Percentiles rank a stretch among this genome's conserved stretches.
These are phyloP conservation scores for Phaethornis superciliosus DNA, from an alignment of 2,113 vertebrate species.

Conservation along the genomic window DNA sequence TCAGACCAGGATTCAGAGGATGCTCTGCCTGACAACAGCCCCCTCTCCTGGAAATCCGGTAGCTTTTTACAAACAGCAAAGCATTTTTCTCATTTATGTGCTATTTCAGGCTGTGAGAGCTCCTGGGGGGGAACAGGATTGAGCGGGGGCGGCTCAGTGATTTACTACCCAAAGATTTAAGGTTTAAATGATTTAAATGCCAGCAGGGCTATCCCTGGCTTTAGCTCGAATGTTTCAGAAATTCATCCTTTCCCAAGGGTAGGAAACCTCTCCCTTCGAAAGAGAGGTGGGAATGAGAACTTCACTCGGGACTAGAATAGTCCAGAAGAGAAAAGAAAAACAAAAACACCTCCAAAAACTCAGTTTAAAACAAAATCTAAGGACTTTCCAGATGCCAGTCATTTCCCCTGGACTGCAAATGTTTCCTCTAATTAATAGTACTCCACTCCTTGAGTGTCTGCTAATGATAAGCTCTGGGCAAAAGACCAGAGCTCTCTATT, in stretches of 20 bases:
- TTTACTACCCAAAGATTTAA: background rate
- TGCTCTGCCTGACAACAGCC: background rate
- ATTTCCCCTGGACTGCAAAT: background rate
- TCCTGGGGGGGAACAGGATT: background rate
- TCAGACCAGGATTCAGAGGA: background rate
- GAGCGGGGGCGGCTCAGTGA: background rate
- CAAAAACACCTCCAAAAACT: background rate
- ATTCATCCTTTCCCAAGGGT: background rate
- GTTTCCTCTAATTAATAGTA: slow-evolving; percentile 55
- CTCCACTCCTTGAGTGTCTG: background rate
- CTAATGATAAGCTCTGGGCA: slow-evolving; percentile 8
- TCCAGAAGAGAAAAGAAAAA: background rate
- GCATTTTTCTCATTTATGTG: background rate
- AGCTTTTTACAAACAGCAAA: background rate
- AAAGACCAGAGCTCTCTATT: slow-evolving; percentile 42
- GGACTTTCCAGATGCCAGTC: background rate
- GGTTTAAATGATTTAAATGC: background rate
- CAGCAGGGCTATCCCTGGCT: background rate
- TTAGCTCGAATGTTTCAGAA: background rate
- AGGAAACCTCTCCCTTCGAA: background rate
- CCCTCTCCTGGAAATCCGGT: background rate
- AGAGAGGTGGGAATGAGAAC: background rate
- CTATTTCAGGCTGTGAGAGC: background rate
- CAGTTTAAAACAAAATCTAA: background rate
- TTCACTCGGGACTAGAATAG: background rate